Conservation (phyloP, 2,797 vertebrate genomes). For the Coregonus ussuriensis region DNA sequence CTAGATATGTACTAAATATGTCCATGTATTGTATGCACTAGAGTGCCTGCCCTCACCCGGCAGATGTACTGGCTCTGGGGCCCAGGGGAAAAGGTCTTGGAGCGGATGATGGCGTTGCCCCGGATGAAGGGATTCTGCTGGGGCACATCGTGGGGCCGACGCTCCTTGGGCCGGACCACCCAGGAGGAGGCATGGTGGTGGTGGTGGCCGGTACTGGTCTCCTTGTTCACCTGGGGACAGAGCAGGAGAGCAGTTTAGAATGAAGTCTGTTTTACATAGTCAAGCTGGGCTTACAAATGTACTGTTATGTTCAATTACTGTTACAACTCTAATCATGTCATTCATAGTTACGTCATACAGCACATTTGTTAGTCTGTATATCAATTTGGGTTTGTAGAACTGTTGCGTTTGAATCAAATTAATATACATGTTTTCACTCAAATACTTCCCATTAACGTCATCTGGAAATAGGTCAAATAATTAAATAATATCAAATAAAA, state of each 20-base stretch:
- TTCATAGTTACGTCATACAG: neutral
- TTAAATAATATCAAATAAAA: neutral
- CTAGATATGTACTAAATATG: neutral
- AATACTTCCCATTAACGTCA: neutral
- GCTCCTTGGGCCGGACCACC: constrained; percentile 92
- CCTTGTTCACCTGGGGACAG: constrained; percentile 84
- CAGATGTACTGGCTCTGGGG: constrained; percentile 98
- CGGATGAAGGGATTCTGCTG: constrained; percentile 87
- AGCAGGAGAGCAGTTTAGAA: neutral
- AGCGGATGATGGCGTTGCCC: constrained; percentile 95
- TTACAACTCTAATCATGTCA: neutral
- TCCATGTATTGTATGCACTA: neutral
- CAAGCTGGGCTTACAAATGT: neutral
- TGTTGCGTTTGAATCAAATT: neutral
- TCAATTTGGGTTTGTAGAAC: too few species aligned
- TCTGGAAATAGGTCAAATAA: neutral
- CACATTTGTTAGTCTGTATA: neutral
- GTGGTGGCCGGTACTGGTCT: constrained; percentile 86
- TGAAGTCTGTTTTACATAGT: neutral
- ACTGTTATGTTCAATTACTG: neutral
- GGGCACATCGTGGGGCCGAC: constrained; percentile 74
- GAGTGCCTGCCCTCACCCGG: constrained; percentile 74
- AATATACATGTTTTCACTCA: neutral
- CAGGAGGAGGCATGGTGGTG: constrained; percentile 63
- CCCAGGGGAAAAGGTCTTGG: constrained; percentile 96